Conservation (phyloP, 1,140 invertebrate genomes). For the Carcinoscorpius rotundicauda region DNA sequence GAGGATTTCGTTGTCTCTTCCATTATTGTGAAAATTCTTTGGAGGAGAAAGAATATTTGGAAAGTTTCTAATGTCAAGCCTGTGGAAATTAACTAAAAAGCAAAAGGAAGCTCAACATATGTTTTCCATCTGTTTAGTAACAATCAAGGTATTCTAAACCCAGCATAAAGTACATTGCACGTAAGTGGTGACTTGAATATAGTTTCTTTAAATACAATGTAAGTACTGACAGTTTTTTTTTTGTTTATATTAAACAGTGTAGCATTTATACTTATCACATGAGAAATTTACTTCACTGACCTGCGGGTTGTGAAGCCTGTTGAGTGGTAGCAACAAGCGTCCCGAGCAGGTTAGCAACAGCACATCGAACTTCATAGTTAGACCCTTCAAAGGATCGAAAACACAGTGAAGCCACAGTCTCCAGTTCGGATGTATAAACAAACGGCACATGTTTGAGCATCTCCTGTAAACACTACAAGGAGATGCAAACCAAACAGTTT, state of each 20-base stretch:
- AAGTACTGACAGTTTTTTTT: slow-evolving; percentile 3
- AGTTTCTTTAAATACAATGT: slow-evolving; percentile 24
- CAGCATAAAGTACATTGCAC: too few species aligned
- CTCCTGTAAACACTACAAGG: slow-evolving; percentile 60
- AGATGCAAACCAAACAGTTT: background rate
- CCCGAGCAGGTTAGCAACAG: slow-evolving; percentile 81
- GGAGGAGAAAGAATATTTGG: too few species aligned
- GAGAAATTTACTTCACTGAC: slow-evolving; percentile 8
- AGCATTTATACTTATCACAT: background rate
- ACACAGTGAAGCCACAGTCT: slow-evolving; percentile 74
- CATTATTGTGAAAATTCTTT: too few species aligned
- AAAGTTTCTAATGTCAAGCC: too few species aligned
- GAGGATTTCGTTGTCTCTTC: too few species aligned
- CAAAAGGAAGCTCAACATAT: too few species aligned
- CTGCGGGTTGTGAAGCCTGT: slow-evolving; percentile 26
- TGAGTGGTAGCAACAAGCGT: slow-evolving; percentile 65
- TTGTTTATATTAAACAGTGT: too few species aligned
- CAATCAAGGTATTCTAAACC: too few species aligned
- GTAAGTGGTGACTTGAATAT: too few species aligned
- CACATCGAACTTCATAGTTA: slow-evolving; percentile 85
- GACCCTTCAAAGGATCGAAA: slow-evolving; percentile 85
- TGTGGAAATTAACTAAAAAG: too few species aligned
- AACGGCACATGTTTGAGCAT: slow-evolving; percentile 81
- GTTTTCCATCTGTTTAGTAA: too few species aligned
- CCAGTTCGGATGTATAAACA: slow-evolving; percentile 76